Base-by-base conservation (phyloP, 2,113 vertebrate genomes). In the Hippocampus abdominalis region DNA sequence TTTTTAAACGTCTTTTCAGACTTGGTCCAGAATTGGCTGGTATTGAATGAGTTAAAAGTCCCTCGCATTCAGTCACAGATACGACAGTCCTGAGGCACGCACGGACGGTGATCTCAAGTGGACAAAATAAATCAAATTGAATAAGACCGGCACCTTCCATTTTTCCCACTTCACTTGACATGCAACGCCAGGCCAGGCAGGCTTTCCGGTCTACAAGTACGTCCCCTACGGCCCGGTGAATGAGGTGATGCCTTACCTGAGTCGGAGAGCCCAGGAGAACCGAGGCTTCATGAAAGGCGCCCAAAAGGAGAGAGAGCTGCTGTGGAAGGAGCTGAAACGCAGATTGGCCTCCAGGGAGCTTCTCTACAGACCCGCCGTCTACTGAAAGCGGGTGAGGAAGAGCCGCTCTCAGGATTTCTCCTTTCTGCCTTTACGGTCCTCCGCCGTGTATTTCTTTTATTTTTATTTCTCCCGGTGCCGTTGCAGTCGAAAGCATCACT, bases 211-310 rank as follows among this genome's bases (percentile, higher is more conserved):
- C 65, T 99, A 96, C 86, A 98, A 98, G 87, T 98, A 98, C 0
- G 93, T 98, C 23, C 96, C 96, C 0, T 98, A 96, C 0, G 96
- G 96, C 1, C 94, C 95, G 0, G 94, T 98, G 87, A 90, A 90
- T 0, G 94, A 98, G 81, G 96, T 98, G 69, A 93, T 98, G 79
- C 96, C 97, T 0, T 98, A 97, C 92, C 90, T 98, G 87, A 95
- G 95, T 8, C 93, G 95, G n/a, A 86, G 96, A 0, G 95, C 95
- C 13, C 93, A 94, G 84, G 96, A 99, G 87, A 99, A 98, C 90
- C 88, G 91, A 4, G 90, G 94, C 66, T 85, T 98, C 82, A 89
- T 98, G 94, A 91, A 93, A 62, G 90, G 96, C 0, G 90, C 90
- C 0, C 85, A 79, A 56, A 91, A 84, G 6, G 96, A 99, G 81